Evolutionary conservation across 2,797 vertebrate genomes (phyloP).

Genomic region (Urosaurus nigricauda): DNA sequence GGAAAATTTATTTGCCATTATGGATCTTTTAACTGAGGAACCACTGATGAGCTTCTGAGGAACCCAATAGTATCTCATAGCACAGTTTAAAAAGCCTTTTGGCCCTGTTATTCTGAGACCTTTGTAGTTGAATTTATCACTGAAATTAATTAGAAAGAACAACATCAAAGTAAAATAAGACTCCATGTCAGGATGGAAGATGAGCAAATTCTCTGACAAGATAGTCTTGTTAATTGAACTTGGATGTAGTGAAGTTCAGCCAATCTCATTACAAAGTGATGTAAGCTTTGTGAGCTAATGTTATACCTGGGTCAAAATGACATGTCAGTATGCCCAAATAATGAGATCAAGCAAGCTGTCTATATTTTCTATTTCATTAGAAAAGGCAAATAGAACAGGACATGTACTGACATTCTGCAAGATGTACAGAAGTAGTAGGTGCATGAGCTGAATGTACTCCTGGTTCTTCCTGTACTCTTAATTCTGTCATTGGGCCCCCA

Average conservation of each 20-base stretch:
- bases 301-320: background rate
- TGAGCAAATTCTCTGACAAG: background rate
- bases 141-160: slow-evolving; percentile 1
- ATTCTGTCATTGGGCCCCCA: too few species aligned
- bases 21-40: background rate
- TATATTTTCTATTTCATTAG: background rate
- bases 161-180: slow-evolving; percentile 4
- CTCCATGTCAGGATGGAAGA: background rate
- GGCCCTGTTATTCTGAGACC: background rate
- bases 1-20: background rate
- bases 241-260: background rate
- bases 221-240: background rate
- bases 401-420: background rate
- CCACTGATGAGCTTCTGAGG: background rate
- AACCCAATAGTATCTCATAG: background rate
- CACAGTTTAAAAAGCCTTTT: background rate
- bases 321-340: background rate
- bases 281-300: background rate
- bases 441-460: too few species aligned
- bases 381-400: background rate
- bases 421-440: background rate
- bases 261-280: background rate
- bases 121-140: background rate
- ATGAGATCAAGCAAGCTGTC: background rate
- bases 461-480: too few species aligned